These are phyloP conservation scores for Australoheros scitulus DNA, from an alignment of 2,113 vertebrate species.

Conservation along the genomic window DNA sequence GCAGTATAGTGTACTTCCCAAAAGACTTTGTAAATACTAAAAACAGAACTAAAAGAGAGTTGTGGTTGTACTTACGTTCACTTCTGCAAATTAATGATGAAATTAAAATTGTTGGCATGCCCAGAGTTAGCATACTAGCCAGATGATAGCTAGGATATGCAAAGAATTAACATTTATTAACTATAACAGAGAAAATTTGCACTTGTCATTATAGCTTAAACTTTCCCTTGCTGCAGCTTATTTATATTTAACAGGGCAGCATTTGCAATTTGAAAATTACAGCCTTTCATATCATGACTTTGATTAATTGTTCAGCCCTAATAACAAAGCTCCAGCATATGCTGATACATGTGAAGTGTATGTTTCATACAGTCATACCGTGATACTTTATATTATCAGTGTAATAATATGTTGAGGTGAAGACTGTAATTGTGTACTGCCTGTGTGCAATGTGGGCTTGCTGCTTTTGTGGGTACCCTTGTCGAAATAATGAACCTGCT, in stretches of 20 bases:
- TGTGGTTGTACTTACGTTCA: neutral
- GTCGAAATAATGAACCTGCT: slow-evolving; percentile 73
- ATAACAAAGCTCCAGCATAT: neutral
- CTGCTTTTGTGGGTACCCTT: slow-evolving; percentile 58
- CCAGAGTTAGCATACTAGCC: slow-evolving; percentile 2
- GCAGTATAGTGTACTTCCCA: neutral
- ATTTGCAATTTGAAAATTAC: neutral
- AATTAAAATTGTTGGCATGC: neutral
- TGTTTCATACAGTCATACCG: neutral
- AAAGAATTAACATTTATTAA: slow-evolving; percentile 12
- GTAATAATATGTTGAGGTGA: neutral
- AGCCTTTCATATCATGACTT: slow-evolving; percentile 4
- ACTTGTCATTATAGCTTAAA: slow-evolving; percentile 1
- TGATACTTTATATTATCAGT: neutral
- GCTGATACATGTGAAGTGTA: neutral
- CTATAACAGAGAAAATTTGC: neutral
- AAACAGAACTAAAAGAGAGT: neutral
- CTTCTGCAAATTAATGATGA: neutral
- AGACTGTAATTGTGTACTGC: neutral
- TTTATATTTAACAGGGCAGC: neutral
- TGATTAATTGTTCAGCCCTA: neutral
- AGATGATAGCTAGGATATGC: slow-evolving; percentile 14
- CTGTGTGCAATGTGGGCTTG: slow-evolving; percentile 3
- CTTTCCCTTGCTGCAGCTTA: neutral
- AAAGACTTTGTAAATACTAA: neutral